Conservation (phyloP, 2,888 invertebrate species). For the Caenorhabditis japonica region DNA sequence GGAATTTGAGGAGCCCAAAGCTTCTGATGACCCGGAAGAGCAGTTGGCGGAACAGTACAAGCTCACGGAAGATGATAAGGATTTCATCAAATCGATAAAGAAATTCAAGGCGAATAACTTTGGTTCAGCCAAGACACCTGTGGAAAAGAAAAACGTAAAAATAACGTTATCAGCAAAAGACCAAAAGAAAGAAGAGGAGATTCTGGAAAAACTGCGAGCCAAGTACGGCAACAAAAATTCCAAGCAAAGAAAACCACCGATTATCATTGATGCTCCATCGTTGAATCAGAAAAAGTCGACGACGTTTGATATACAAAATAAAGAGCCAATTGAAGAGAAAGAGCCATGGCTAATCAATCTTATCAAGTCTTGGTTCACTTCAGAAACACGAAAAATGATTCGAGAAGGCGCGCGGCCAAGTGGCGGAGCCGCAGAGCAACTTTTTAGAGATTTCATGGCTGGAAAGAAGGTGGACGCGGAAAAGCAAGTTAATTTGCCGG, state of each 20-base stretch:
- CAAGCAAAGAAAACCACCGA: slow-evolving; percentile 26
- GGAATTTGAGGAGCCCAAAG: slow-evolving; percentile 17
- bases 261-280: slow-evolving; percentile 29
- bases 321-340: neutral
- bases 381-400: slow-evolving; percentile 24
- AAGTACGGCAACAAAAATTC: slow-evolving; percentile 45
- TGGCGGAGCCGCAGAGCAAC: slow-evolving; percentile 36
- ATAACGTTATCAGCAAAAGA: slow-evolving; percentile 8
- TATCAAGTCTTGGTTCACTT: slow-evolving; percentile 35
- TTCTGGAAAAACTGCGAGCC: slow-evolving; percentile 28
- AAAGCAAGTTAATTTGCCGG: slow-evolving; percentile 42
- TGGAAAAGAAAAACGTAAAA: neutral
- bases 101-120: slow-evolving; percentile 20
- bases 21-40: slow-evolving; percentile 24
- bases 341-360: slow-evolving; percentile 21
- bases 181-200: slow-evolving; percentile 29
- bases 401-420: slow-evolving; percentile 25
- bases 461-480: slow-evolving; percentile 30
- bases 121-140: neutral
- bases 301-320: too few species aligned
- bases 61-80: slow-evolving; percentile 38
- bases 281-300: neutral
- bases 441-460: slow-evolving; percentile 36
- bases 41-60: slow-evolving; percentile 27
- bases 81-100: slow-evolving; percentile 34